Conservation (phyloP, 2,797 vertebrate genomes). For the Bradypus variegatus region DNA sequence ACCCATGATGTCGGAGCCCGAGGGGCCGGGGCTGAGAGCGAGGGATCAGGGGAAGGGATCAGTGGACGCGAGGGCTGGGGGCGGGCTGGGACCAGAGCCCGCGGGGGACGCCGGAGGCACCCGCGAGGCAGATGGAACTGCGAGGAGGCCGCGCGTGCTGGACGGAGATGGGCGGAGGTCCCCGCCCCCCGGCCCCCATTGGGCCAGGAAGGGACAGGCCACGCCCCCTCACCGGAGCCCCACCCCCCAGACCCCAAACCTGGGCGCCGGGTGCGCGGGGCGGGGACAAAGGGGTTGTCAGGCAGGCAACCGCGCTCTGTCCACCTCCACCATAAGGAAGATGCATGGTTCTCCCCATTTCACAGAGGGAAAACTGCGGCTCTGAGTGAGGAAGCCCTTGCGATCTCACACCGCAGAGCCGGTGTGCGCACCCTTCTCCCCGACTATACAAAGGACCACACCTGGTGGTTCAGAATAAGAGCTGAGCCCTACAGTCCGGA, state of each 20-base stretch:
- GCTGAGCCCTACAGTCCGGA: background rate
- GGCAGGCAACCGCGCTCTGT: background rate
- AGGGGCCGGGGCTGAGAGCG: background rate
- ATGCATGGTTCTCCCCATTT: background rate
- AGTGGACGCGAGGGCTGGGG: constrained; percentile 8
- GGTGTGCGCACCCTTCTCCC: background rate
- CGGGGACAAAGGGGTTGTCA: rapidly evolving
- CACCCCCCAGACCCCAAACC: background rate
- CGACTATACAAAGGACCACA: background rate
- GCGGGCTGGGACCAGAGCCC: constrained; percentile 25
- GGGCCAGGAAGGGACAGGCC: background rate
- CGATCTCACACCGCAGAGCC: background rate
- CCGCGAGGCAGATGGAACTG: constrained; percentile 58
- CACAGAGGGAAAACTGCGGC: background rate
- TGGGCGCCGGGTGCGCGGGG: rapidly evolving
- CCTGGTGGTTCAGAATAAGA: background rate
- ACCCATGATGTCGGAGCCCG: constrained; percentile 76
- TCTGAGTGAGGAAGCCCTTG: background rate
- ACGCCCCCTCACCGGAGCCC: background rate
- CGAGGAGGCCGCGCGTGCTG: background rate
- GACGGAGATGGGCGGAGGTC: background rate
- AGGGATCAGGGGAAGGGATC: background rate
- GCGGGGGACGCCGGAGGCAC: constrained; percentile 12
- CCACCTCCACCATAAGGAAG: background rate
- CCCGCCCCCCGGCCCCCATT: constrained; percentile 47